Evolutionary conservation across 2,113 vertebrate genomes (phyloP), one percentile per base, ranked within the genome.

Genomic region (Morone chrysops): DNA sequence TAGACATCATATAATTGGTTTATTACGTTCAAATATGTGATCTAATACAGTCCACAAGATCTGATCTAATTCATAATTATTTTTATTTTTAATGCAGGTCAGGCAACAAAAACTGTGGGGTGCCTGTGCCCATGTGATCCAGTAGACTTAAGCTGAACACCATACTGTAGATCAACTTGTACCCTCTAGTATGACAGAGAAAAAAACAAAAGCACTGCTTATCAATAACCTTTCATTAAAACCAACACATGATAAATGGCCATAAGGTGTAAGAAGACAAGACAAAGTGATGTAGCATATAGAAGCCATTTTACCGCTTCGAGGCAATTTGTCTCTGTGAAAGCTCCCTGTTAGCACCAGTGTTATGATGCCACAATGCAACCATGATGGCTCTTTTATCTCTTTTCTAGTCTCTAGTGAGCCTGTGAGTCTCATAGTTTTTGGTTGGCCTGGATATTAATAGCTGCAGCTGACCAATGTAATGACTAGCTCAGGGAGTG

Each of bases 381-480:
- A 59, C 69, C 80, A 73, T 90, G 74, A 89, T 82, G 86, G 80
- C 86, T 81, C 87, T 81, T 92, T 93, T 92, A 91, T 89, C 86
- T 91, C 51, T 76, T 47, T 31, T 78, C 65, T 80, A 50, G 61
- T 86, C 87, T 82, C 62, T 43, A 70, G 68, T 40, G 78, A 87
- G 83, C 75, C 83, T 84, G 66, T 60, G 83, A 88, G 84, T 82
- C 83, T 31, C 45, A 53, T 54, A 48, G 56, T 80, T 84, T 86
- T 73, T 18, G 71, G 50, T 79, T 68, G 70, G 83, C 73, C 71
- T 73, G 45, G 43, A 70, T 89, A 89, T 91, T 87, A 90, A 90
- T 69, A 82, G 85, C 75, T 61, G 22, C 57, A 59, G 48, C 78
- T 78, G 83, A 86, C 80, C 61, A 56, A 79, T 67, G 70, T 87